Evolutionary conservation across 2,797 vertebrate genomes (phyloP).

Genomic region (Lemur catta): DNA sequence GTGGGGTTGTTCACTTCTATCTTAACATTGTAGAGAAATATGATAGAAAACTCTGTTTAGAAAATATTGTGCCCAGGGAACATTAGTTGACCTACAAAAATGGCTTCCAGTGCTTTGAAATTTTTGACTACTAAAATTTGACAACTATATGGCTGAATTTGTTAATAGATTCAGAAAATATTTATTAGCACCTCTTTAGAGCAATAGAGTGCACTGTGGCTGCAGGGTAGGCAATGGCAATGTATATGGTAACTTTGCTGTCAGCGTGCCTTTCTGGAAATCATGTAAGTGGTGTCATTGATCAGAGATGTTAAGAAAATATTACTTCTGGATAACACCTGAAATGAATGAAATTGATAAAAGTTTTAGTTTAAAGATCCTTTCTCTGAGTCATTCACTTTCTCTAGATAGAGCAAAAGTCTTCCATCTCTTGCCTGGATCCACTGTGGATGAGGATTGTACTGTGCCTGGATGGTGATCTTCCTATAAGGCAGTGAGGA

Average conservation of each 20-base stretch:
- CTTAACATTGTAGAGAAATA: constrained; percentile 59
- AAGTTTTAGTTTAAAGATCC: background rate
- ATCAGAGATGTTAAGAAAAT: background rate
- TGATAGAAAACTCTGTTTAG: constrained; percentile 53
- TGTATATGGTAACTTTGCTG: background rate
- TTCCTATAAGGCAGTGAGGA: background rate
- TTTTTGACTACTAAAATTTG: constrained; percentile 42
- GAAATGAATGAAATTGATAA: background rate
- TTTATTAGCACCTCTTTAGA: constrained; percentile 13
- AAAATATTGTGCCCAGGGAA: constrained; percentile 28
- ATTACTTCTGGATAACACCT: background rate
- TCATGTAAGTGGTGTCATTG: background rate
- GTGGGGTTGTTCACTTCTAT: constrained; percentile 51
- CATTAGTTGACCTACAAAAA: constrained; percentile 52
- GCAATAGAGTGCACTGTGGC: background rate
- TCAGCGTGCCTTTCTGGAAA: background rate
- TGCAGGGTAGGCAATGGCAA: background rate
- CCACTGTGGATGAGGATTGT: background rate
- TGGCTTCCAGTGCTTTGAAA: constrained; percentile 43
- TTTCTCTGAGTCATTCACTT: background rate
- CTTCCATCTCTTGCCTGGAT: background rate
- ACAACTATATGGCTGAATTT: constrained; percentile 42
- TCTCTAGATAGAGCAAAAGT: background rate
- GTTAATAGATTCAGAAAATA: constrained; percentile 57
- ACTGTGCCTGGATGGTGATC: background rate